A percentile compares a stretch with the other conserved stretches of the same genome.
Evolutionary conservation across 2,888 invertebrate species (phyloP).

Genomic region (Leptinotarsa haldemani): DNA sequence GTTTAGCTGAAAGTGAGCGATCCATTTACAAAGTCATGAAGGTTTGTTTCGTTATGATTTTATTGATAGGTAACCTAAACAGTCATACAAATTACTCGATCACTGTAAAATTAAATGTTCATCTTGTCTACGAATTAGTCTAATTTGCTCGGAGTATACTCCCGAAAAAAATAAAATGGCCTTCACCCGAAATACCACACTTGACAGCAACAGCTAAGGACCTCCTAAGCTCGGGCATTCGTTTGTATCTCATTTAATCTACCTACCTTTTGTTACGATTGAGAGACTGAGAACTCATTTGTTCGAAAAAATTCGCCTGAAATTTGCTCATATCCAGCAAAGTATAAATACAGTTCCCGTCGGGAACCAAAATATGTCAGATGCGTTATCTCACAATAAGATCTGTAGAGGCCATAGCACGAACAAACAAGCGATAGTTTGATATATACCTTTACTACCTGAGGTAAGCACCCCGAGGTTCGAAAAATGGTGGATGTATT

Average conservation of each 20-base stretch:
- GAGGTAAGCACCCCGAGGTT: constrained; percentile 53
- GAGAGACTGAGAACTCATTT: constrained; percentile 46
- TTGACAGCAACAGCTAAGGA: constrained; percentile 52
- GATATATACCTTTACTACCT: constrained; percentile 56
- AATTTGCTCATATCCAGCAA: constrained; percentile 45
- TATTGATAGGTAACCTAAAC: too few relatives aligned
- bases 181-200: constrained; percentile 43
- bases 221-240: constrained; percentile 51
- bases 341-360: constrained; percentile 49
- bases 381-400: constrained; percentile 51
- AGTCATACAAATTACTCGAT: too few relatives aligned
- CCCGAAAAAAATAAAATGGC: constrained; percentile 28
- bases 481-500: constrained; percentile 38
- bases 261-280: constrained; percentile 26
- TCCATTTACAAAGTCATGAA: too few relatives aligned
- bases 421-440: constrained; percentile 53
- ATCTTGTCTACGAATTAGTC: background rate
- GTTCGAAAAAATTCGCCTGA: constrained; percentile 42
- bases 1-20: too few relatives aligned
- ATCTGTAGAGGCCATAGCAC: constrained; percentile 49
- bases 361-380: constrained; percentile 53
- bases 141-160: constrained; percentile 8
- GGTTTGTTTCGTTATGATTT: too few relatives aligned
- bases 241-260: constrained; percentile 45
- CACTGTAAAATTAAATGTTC: background rate